Evolutionary conservation across 2,113 vertebrate genomes (phyloP).

Genomic region (Merops nubicus): DNA sequence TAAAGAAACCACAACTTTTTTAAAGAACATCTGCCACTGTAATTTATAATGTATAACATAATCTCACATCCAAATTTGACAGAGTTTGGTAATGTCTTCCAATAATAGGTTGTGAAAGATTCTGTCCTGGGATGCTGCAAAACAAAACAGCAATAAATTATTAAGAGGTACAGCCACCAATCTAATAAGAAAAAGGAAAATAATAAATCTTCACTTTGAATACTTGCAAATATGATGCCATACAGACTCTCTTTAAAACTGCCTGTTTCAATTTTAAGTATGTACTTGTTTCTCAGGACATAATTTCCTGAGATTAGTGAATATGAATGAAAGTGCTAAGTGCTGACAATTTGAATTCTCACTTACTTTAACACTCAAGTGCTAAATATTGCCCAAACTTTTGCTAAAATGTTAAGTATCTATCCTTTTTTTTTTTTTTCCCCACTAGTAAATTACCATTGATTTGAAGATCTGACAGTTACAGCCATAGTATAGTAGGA

Average conservation of each 20-base stretch:
- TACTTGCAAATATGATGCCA: slow-evolving; percentile 29
- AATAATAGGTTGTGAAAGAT: slow-evolving; percentile 6
- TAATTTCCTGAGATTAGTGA: slow-evolving; percentile 73
- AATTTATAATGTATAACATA: slow-evolving; percentile 55
- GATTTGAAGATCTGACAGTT: slow-evolving; percentile 63
- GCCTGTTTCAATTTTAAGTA: slow-evolving; percentile 61
- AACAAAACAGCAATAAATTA: slow-evolving; percentile 13
- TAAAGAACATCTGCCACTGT: slow-evolving; percentile 57
- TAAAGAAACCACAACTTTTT: slow-evolving; percentile 67
- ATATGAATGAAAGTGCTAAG: slow-evolving; percentile 75
- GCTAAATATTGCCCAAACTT: slow-evolving; percentile 76
- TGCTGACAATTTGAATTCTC: slow-evolving; percentile 76
- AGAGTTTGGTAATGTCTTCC: slow-evolving; percentile 36
- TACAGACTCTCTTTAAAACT: slow-evolving; percentile 47
- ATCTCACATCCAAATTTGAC: slow-evolving; percentile 54
- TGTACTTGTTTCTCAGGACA: slow-evolving; percentile 69
- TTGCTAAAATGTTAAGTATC: slow-evolving; percentile 72
- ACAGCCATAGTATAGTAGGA: slow-evolving; percentile 26
- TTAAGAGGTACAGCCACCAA: neutral
- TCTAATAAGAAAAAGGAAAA: slow-evolving; percentile 3
- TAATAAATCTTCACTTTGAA: slow-evolving; percentile 4
- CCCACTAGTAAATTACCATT: slow-evolving; percentile 58
- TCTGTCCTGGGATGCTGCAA: slow-evolving; percentile 34
- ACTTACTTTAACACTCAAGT: slow-evolving; percentile 73
- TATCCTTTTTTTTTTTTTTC: slow-evolving; percentile 64